Percentiles rank a stretch among this genome's conserved stretches.
Conservation (phyloP, 2,113 vertebrate species). For the Blennius ocellaris region DNA sequence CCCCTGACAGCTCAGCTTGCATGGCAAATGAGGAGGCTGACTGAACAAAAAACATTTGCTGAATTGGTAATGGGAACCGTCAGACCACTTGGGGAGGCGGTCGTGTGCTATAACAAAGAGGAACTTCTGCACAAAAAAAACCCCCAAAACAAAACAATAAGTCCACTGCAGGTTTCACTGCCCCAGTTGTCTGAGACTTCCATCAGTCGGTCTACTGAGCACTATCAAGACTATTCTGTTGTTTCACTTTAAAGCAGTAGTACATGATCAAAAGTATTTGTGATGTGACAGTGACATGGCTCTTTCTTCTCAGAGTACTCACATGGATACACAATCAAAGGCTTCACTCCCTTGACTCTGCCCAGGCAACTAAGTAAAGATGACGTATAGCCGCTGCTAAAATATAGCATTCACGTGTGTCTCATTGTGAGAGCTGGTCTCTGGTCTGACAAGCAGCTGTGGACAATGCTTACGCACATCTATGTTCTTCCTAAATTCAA, state of each 20-base stretch:
- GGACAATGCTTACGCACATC: conserved; percentile 36
- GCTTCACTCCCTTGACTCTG: conserved; percentile 45
- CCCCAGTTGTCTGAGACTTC: background rate
- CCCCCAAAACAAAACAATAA: background rate
- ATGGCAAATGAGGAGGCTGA: conserved; percentile 64
- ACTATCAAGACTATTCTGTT: background rate
- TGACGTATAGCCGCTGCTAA: conserved; percentile 32
- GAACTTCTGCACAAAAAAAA: conserved; percentile 8
- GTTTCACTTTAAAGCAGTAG: background rate
- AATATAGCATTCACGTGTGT: conserved; percentile 18
- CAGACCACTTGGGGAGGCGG: conserved; percentile 35
- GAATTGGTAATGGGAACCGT: conserved; percentile 59
- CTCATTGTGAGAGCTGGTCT: conserved; percentile 11
- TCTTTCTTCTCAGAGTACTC: no score
- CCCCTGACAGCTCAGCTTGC: conserved; percentile 62
- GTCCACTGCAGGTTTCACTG: conserved; percentile 24
- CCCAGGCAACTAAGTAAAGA: conserved; percentile 28
- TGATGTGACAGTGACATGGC: conserved; percentile 28
- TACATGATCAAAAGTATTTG: conserved; percentile 12
- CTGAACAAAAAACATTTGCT: conserved; percentile 62
- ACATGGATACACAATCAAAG: conserved; percentile 23
- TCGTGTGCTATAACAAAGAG: conserved; percentile 15
- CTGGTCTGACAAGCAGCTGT: conserved; percentile 15
- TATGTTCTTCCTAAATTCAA: conserved; percentile 38
- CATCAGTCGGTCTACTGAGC: conserved; percentile 15